Percentiles rank a stretch among this genome's conserved stretches.
phyloP scores from a whole-genome alignment of 2,113 vertebrate genomes.

The Rhinoderma darwinii region DNA sequence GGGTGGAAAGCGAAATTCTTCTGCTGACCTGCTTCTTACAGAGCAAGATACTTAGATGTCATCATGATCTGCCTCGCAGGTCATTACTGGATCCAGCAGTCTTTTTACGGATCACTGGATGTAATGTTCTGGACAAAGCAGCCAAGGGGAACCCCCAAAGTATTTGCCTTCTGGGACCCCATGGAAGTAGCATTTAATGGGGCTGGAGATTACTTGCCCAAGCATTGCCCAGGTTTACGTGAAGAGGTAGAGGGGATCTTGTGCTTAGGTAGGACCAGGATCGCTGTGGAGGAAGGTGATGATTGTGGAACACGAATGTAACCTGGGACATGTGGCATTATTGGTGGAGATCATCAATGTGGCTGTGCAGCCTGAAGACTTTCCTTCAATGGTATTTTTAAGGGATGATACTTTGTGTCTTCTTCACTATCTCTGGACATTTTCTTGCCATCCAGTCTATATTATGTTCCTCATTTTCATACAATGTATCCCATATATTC shows the following conservation, averaged over 20 bases:
- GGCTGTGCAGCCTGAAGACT: background rate
- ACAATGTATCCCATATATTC: background rate
- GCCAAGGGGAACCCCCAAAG: fast-evolving
- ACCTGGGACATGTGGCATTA: background rate
- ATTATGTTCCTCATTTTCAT: background rate
- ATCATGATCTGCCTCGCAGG: no score
- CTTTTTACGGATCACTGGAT: background rate
- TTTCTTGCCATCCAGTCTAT: background rate
- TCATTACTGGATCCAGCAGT: background rate
- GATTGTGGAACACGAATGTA: no score
- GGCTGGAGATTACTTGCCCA: background rate
- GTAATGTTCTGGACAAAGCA: background rate
- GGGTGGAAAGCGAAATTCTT: no score
- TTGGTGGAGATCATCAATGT: background rate
- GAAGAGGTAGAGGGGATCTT: background rate
- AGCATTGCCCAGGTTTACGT: background rate
- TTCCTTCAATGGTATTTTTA: background rate
- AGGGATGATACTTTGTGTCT: background rate
- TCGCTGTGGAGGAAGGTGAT: background rate
- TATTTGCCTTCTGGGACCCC: background rate
- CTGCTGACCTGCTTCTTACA: background rate
- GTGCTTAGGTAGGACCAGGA: background rate
- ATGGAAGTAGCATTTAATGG: background rate
- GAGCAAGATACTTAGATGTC: no score
- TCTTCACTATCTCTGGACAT: conserved; percentile 3